Conservation (phyloP, 2,888 invertebrate genomes). For the Synanthedon myopaeformis region DNA sequence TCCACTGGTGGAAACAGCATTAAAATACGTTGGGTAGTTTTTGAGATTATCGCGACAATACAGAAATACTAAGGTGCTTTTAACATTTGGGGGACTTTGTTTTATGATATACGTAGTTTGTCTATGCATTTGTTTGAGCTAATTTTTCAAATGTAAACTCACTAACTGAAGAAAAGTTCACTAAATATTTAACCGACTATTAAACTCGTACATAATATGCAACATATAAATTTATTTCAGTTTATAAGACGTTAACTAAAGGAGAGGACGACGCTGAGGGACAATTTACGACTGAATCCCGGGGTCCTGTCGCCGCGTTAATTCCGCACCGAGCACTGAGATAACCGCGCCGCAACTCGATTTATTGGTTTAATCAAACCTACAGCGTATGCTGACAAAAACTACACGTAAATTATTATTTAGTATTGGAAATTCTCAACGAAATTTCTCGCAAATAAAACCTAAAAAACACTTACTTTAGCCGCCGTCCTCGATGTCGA, state of each 20-base stretch:
- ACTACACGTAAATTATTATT: constrained; percentile 39
- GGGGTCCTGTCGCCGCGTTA: constrained; percentile 43
- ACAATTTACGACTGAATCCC: constrained; percentile 52
- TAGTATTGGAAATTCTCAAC: constrained; percentile 9
- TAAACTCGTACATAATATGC: neutral
- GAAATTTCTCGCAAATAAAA: neutral
- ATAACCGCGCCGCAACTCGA: constrained; percentile 41
- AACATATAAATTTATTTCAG: neutral
- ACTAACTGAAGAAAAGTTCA: too few species aligned
- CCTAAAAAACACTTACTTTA: neutral
- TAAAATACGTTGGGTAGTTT: too few species aligned
- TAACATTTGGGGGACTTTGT: too few species aligned
- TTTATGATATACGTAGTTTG: too few species aligned
- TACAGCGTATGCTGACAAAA: constrained; percentile 50
- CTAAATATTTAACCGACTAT: too few species aligned
- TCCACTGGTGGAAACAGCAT: too few species aligned
- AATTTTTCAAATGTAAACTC: too few species aligned
- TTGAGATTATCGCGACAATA: too few species aligned
- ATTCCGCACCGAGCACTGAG: constrained; percentile 37
- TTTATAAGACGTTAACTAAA: constrained; percentile 16
- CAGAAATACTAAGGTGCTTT: too few species aligned
- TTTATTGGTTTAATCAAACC: constrained; percentile 64
- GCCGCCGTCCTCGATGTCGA: too few species aligned
- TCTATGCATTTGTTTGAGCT: too few species aligned
- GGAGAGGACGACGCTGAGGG: constrained; percentile 25